Evolutionary conservation across 2,113 vertebrate species (phyloP).

Genomic region (Nymphicus hollandicus): DNA sequence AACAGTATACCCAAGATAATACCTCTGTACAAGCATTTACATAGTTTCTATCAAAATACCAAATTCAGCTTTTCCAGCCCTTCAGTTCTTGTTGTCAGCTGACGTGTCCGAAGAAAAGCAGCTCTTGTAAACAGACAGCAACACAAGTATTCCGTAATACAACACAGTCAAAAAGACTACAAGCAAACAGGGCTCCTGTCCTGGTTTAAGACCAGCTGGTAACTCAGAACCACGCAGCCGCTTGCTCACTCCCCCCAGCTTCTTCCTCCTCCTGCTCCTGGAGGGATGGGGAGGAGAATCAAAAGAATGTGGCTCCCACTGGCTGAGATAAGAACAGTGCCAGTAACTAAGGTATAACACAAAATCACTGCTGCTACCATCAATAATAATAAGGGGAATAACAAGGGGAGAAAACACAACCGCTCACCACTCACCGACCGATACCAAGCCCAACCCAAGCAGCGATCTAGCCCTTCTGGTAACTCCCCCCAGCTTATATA

Average conservation of each 20-base stretch:
- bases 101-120: neutral
- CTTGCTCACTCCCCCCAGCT: neutral
- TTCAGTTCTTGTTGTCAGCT: neutral
- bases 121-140: neutral
- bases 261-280: neutral
- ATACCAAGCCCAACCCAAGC: neutral
- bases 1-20: neutral
- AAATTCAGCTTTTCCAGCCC: neutral
- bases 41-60: neutral
- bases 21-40: neutral
- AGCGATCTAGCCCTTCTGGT: neutral
- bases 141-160: rapidly evolving
- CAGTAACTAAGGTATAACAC: neutral
- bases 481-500: neutral
- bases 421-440: neutral
- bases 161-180: neutral
- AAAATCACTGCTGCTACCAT: neutral
- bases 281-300: neutral
- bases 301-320: neutral
- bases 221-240: neutral
- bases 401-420: neutral
- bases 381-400: neutral
- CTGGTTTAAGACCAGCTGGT: neutral
- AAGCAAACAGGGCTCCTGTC: neutral
- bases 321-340: neutral